Percentiles rank a stretch among this genome's conserved stretches.
Evolutionary conservation across 1,140 invertebrate genomes (phyloP).

Genomic region (Hestina assimilis): DNA sequence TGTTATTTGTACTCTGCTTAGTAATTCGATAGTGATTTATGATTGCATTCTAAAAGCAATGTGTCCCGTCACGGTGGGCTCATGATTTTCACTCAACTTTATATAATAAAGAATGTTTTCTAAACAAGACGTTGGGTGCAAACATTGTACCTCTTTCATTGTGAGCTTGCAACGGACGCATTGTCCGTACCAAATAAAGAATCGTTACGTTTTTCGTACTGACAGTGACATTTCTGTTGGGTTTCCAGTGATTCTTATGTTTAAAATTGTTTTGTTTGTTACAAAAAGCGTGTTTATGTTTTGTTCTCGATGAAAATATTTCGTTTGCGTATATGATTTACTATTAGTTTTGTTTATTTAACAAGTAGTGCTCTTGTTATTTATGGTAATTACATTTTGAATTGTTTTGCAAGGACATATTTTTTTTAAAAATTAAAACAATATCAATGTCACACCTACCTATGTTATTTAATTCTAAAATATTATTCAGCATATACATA

Average conservation of each 20-base stretch:
- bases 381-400: background rate
- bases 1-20: conserved; percentile 22
- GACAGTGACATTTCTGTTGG: conserved; percentile 45
- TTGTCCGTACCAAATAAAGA: conserved; percentile 30
- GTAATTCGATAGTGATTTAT: conserved; percentile 23
- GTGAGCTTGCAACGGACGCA: conserved; percentile 8
- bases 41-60: conserved; percentile 13
- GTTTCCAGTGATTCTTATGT: conserved; percentile 36
- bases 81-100: conserved; percentile 41
- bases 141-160: conserved; percentile 39
- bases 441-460: too few species aligned
- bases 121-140: conserved; percentile 61
- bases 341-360: conserved; percentile 16
- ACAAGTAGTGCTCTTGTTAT: conserved; percentile 8
- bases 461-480: too few species aligned
- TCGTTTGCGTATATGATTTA: conserved; percentile 23
- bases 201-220: conserved; percentile 44
- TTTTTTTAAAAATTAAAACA: background rate
- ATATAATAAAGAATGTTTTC: conserved; percentile 49
- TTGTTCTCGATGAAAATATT: conserved; percentile 27
- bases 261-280: conserved; percentile 25
- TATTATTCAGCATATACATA: too few species aligned
- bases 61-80: conserved; percentile 54
- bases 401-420: background rate
- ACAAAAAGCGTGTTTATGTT: conserved; percentile 2